Evolutionary conservation across 2,888 invertebrate genomes (phyloP).

Genomic region (Oxytorus armatus): DNA sequence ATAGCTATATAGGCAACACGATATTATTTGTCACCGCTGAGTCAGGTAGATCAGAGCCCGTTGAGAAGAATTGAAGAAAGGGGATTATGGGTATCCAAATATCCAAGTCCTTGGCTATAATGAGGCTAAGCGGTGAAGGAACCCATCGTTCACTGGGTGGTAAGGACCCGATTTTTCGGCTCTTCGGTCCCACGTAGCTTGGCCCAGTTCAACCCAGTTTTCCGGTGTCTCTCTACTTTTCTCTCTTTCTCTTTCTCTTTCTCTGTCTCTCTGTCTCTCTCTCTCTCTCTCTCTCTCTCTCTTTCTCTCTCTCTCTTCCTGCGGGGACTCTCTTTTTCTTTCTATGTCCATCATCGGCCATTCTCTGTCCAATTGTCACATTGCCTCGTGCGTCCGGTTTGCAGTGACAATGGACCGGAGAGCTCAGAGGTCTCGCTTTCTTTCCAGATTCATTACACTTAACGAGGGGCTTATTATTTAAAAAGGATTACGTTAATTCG

Average conservation of each 20-base stretch:
- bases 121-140: conserved; percentile 73
- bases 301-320: conserved; percentile 18
- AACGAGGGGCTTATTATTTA: conserved; percentile 80
- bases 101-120: conserved; percentile 79
- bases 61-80: conserved; percentile 75
- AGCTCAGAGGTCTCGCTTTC: conserved; percentile 63
- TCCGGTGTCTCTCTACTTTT: conserved; percentile 33
- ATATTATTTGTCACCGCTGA: conserved; percentile 80
- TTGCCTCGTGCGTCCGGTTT: conserved; percentile 25
- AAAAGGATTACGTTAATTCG: conserved; percentile 80
- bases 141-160: conserved; percentile 45
- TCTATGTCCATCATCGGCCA: not conserved
- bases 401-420: conserved; percentile 65
- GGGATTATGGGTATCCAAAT: conserved; percentile 83
- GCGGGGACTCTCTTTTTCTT: conserved; percentile 56
- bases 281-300: conserved; percentile 52
- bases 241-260: conserved; percentile 20
- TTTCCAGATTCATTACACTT: conserved; percentile 79
- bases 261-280: conserved; percentile 33
- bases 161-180: conserved; percentile 49
- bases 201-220: conserved; percentile 58
- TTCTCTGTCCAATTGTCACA: conserved; percentile 52
- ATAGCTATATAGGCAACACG: conserved; percentile 72
- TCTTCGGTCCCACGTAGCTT: conserved; percentile 34
- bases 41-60: conserved; percentile 77